Base-by-base conservation (phyloP, 1,140 invertebrate species). In the Nasonia longicornis region DNA sequence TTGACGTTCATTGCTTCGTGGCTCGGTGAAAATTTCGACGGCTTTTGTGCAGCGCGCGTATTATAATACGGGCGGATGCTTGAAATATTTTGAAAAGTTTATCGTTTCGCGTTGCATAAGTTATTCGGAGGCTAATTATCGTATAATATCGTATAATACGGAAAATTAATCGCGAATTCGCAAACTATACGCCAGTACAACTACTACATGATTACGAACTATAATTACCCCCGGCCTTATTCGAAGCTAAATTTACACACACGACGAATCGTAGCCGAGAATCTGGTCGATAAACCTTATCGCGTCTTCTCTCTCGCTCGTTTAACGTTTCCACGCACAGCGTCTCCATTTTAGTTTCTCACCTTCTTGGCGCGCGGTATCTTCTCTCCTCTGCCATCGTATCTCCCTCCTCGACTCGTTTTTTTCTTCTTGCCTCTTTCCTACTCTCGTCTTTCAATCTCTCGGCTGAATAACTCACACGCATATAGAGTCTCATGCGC, bases 371-470 rank as follows among this genome's bases (percentile, higher is more conserved):
- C 3, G 3, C 66, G 76, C 42, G 42, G 14, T 52, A 31, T 80
- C 58, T 73, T 31, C 12, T 48, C 71, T 74, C 14, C 20, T 79
- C 22, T n/a, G 20, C 12, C 69, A n/a, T 71, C 14, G 29, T 16
- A n/a, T 31, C 72, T 48, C 26, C 26, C 2, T 8, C 16, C 70
- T 67, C 52, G 1, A 6, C 3, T 58, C 52, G 52, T 58, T 58
- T 58, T 20, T 58, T 58, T 14, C 26, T 58, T 58, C 52, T 58
- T 58, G 14, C 1, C 10, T 71, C 35, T 70, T 52, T 73, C 10
- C 29, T 20, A 72, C 69, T 75, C 72, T 82, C 75, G 72, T 78
- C 80, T 81, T 81, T 71, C 74, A 72, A 76, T 71, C 74, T 72
- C 12, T 48, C n/a, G 22, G 14, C 74, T 64, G 71, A 69, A 58